A percentile compares a stretch with the other conserved stretches of the same genome.
These are phyloP conservation scores for Ectemnius lituratus DNA, from an alignment of 2,888 invertebrate species.

Conservation along the genomic window DNA sequence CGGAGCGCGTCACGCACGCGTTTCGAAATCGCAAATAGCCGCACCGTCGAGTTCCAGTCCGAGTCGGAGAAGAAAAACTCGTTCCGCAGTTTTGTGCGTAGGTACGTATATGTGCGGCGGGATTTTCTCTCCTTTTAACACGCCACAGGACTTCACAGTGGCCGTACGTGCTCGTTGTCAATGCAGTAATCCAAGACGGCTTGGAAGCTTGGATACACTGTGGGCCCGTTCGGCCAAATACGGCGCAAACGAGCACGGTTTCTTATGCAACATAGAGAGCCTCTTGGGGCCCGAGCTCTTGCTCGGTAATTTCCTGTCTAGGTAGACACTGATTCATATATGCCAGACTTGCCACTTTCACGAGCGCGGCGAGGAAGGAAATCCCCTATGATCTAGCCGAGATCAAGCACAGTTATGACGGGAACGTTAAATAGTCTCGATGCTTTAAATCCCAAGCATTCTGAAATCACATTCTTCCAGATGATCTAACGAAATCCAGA, in stretches of 20 bases:
- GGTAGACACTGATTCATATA: conserved; percentile 17
- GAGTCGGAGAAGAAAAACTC: conserved; percentile 23
- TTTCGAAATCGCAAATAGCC: conserved; percentile 41
- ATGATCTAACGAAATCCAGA: no score
- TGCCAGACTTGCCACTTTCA: conserved; percentile 32
- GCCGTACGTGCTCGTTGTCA: conserved; percentile 11
- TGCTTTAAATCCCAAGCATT: no score
- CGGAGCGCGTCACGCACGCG: conserved; percentile 26
- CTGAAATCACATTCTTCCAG: no score
- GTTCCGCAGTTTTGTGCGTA: conserved; percentile 32
- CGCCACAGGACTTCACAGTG: not conserved
- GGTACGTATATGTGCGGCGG: conserved; percentile 12
- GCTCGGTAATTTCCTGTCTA: conserved; percentile 56
- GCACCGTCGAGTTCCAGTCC: conserved; percentile 2
- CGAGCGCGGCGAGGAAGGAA: conserved; percentile 25
- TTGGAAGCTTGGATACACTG: conserved; percentile 25
- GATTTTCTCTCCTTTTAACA: conserved; percentile 46
- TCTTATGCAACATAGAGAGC: conserved; percentile 43
- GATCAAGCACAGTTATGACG: not conserved
- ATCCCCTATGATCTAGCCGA: not conserved
- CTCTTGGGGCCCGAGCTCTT: conserved; percentile 27
- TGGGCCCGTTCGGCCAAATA: conserved; percentile 48
- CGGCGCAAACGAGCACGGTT: conserved; percentile 51
- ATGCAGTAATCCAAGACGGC: conserved; percentile 21
- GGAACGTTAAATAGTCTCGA: no score